Conservation (phyloP, 2,888 invertebrate genomes). For the Psococerastis gibbosa region DNA sequence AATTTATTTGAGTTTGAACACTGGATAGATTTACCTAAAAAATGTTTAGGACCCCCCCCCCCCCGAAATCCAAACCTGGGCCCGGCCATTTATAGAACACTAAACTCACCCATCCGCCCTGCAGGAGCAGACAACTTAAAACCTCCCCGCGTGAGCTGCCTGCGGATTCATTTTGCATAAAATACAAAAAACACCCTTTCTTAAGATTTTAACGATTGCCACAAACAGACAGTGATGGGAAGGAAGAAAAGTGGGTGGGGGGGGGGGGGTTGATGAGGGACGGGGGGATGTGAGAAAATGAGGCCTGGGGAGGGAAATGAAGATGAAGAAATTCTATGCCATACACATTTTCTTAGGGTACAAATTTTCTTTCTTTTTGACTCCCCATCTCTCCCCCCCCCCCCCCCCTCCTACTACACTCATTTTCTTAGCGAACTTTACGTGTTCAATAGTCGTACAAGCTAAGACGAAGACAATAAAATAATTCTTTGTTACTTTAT, state of each 20-base stretch:
- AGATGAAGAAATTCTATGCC: slow-evolving; percentile 41
- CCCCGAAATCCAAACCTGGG: too few species aligned
- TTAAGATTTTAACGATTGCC: slow-evolving; percentile 11
- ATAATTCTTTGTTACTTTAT: slow-evolving; percentile 11
- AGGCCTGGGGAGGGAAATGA: slow-evolving; percentile 23
- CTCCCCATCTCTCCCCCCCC: neutral
- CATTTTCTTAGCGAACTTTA: slow-evolving; percentile 9
- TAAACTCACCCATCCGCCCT: too few species aligned
- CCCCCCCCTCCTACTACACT: neutral
- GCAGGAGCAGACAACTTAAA: too few species aligned
- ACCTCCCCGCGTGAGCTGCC: too few species aligned
- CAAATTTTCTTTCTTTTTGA: slow-evolving; percentile 13
- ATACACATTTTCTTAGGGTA: slow-evolving; percentile 18
- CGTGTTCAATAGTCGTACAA: slow-evolving; percentile 11
- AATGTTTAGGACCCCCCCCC: too few species aligned
- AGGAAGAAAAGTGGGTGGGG: slow-evolving; percentile 3
- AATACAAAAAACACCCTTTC: slow-evolving; percentile 11
- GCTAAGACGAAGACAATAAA: slow-evolving; percentile 11
- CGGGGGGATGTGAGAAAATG: slow-evolving; percentile 13
- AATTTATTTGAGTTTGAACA: too few species aligned
- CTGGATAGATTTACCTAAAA: too few species aligned
- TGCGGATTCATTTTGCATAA: slow-evolving; percentile 10
- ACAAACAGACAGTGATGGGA: slow-evolving; percentile 10
- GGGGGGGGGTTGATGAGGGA: slow-evolving; percentile 12
- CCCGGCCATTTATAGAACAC: too few species aligned